These are phyloP conservation scores for Hydrozoanthus gracilis DNA, from an alignment of 92 coral and sea anemone species.

Conservation along the genomic window DNA sequence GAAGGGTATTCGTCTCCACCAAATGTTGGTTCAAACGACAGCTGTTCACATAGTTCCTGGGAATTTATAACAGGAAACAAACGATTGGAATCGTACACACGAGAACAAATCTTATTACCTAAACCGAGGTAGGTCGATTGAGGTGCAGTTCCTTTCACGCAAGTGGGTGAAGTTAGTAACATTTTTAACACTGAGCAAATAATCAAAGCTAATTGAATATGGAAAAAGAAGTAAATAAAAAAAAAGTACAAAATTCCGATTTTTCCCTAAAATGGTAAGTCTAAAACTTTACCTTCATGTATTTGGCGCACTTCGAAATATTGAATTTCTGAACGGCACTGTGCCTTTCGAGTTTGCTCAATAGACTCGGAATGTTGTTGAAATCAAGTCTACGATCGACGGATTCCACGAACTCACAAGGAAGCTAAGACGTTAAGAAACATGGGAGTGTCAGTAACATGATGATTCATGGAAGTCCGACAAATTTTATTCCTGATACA, in stretches of 20 bases:
- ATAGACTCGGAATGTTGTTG: constrained; percentile 78
- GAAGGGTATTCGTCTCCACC: constrained; percentile 58
- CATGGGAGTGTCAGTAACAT: not conserved
- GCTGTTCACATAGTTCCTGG: constrained; percentile 63
- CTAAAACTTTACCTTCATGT: constrained; percentile 59
- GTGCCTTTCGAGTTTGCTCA: constrained; percentile 72
- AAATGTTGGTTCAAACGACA: constrained; percentile 35
- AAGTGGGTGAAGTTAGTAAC: not conserved
- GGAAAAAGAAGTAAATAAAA: not conserved
- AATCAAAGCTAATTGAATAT: not conserved
- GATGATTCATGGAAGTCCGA: not conserved
- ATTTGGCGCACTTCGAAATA: constrained; percentile 57
- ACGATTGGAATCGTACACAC: not conserved
- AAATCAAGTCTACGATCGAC: constrained; percentile 85
- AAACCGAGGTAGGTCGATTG: not conserved
- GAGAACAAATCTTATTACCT: not conserved
- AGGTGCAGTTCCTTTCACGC: not conserved
- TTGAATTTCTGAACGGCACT: constrained; percentile 73
- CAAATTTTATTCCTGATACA: not conserved
- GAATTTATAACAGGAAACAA: constrained; percentile 32
- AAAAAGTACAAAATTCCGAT: not conserved
- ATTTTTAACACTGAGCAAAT: not conserved
- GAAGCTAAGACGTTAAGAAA: constrained; percentile 61
- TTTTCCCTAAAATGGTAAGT: too few relatives aligned
- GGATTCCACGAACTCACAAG: constrained; percentile 72